Conservation (phyloP, 2,113 vertebrate species). For the Lophius piscatorius region DNA sequence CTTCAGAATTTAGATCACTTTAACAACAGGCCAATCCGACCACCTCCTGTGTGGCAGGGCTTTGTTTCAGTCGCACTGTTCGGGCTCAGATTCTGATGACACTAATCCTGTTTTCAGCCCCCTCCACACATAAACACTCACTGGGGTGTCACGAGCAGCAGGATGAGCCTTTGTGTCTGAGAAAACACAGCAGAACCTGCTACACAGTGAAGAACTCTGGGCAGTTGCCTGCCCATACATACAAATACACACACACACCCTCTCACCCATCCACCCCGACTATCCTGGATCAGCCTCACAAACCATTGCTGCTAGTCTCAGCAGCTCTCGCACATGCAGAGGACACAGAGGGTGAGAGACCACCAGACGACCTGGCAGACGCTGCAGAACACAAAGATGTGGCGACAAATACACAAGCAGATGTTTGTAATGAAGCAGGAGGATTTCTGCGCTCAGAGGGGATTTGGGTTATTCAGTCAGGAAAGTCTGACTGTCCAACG, state of each 20-base stretch:
- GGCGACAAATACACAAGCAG: slow-evolving; percentile 63
- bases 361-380: slow-evolving; percentile 45
- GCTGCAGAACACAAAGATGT: slow-evolving; percentile 12
- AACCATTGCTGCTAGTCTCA: slow-evolving; percentile 13
- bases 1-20: not conserved
- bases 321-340: slow-evolving; percentile 32
- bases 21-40: slow-evolving; percentile 43
- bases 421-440: slow-evolving; percentile 67
- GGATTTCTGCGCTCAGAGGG: slow-evolving; percentile 51
- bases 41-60: slow-evolving; percentile 46
- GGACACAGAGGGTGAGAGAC: slow-evolving; percentile 16
- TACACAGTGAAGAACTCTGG: not conserved
- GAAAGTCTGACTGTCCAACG: slow-evolving; percentile 7
- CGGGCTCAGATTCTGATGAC: slow-evolving; percentile 73
- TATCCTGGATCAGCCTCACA: slow-evolving; percentile 4
- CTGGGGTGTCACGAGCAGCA: slow-evolving; percentile 49
- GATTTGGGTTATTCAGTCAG: slow-evolving; percentile 55
- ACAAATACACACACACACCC: slow-evolving; percentile 7
- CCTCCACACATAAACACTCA: slow-evolving; percentile 44
- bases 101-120: slow-evolving; percentile 78
- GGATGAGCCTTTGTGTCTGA: slow-evolving; percentile 71
- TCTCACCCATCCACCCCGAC: too few relatives aligned
- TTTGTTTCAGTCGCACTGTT: slow-evolving; percentile 74
- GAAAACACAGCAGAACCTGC: slow-evolving; percentile 59
- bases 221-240: not conserved